These are phyloP conservation scores for Spermophilus dauricus DNA, from an alignment of 2,113 vertebrate species.

Conservation along the genomic window DNA sequence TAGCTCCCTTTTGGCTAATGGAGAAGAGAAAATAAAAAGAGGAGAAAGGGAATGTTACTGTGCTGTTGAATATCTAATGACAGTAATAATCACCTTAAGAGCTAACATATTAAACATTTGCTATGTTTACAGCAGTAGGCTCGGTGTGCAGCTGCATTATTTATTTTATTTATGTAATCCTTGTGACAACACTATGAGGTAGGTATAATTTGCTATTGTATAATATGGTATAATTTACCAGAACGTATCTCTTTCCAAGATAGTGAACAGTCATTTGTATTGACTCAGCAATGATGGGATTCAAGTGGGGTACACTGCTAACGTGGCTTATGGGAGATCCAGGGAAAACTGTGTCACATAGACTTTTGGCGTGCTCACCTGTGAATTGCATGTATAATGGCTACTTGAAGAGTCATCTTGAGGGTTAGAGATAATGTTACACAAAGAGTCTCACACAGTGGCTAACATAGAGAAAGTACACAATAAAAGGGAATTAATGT, in stretches of 20 bases:
- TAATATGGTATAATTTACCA: neutral
- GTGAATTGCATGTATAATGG: neutral
- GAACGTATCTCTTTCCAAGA: neutral
- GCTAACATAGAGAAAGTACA: neutral
- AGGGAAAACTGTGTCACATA: neutral
- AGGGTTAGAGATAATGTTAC: neutral
- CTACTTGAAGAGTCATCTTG: neutral
- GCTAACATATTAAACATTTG: neutral
- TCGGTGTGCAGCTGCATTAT: neutral
- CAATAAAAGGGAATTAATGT: constrained; percentile 9
- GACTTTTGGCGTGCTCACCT: neutral
- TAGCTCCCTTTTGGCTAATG: neutral
- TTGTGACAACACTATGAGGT: neutral
- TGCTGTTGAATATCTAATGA: neutral
- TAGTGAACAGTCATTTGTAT: neutral
- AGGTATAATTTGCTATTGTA: neutral
- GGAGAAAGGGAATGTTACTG: neutral
- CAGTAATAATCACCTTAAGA: neutral
- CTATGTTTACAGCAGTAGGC: neutral
- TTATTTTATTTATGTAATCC: constrained; percentile 45
- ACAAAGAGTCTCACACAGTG: neutral
- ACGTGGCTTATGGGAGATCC: neutral
- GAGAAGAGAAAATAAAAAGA: constrained; percentile 39
- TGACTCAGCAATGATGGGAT: neutral
- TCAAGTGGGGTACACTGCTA: neutral